These are phyloP conservation scores for Nibea coibor DNA, from an alignment of 2,113 vertebrate species.

Conservation along the genomic window DNA sequence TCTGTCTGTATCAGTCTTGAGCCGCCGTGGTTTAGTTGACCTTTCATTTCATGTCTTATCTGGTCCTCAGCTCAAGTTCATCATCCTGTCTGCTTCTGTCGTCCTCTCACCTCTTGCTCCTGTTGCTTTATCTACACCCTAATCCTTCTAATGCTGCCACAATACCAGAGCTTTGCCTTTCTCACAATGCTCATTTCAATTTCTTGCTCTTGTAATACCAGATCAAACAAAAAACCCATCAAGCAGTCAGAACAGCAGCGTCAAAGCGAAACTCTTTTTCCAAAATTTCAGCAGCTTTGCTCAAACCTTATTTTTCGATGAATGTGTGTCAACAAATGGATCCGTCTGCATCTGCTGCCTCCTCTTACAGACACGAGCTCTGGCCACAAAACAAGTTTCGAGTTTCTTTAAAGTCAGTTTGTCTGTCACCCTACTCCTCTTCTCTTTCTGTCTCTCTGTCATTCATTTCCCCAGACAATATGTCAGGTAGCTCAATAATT, in stretches of 20 bases:
- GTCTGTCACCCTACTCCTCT: neutral
- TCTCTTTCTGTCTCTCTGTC: neutral
- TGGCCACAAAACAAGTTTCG: neutral
- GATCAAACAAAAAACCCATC: neutral
- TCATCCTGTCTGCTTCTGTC: neutral
- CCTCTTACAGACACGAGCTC: neutral
- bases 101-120: neutral
- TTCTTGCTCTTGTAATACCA: no score
- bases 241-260: neutral
- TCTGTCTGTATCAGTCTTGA: neutral
- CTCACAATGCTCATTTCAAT: neutral
- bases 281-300: neutral
- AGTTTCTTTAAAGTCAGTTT: conserved; percentile 11
- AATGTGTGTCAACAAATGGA: neutral
- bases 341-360: neutral
- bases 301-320: neutral
- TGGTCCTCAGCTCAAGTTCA: neutral
- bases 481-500: conserved; percentile 18
- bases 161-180: neutral
- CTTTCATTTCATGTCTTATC: conserved; percentile 25
- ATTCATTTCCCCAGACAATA: conserved; percentile 6
- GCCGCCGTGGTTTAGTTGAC: neutral
- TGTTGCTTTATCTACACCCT: neutral
- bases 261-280: neutral
- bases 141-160: neutral